These are phyloP conservation scores for Melipona beecheii DNA, from an alignment of 2,888 invertebrate genomes.

Conservation along the genomic window DNA sequence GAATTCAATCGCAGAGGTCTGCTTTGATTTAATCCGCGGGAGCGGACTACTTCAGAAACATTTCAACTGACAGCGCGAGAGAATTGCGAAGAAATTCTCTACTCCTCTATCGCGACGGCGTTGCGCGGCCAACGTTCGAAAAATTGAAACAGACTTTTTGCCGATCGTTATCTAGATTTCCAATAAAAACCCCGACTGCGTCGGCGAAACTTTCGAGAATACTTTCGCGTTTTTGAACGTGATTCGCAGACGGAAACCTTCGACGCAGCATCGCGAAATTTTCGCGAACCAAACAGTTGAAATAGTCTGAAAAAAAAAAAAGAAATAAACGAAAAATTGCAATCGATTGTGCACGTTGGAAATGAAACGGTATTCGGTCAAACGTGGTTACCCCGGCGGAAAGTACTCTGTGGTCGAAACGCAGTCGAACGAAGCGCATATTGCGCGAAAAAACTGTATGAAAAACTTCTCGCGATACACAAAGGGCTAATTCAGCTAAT, in stretches of 20 bases:
- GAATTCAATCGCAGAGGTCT: not conserved
- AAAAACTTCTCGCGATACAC: not conserved
- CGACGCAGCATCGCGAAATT: not conserved
- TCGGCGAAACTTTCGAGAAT: not conserved
- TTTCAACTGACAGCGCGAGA: not conserved
- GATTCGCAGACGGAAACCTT: not conserved
- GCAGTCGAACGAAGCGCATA: not conserved
- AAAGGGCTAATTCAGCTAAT: not conserved
- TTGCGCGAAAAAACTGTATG: not conserved
- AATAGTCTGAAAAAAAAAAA: not conserved
- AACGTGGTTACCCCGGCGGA: not conserved
- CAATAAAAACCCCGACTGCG: not conserved
- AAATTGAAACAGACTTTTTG: not conserved
- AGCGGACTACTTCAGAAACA: not conserved
- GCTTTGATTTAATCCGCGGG: not conserved
- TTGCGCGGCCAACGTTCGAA: not conserved
- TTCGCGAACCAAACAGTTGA: not conserved
- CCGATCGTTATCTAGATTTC: not conserved
- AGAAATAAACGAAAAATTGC: too few relatives aligned
- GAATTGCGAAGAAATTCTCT: not conserved
- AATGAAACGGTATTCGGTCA: not conserved
- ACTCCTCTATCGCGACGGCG: too few relatives aligned
- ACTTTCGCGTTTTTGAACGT: not conserved
- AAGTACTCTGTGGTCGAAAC: not conserved
- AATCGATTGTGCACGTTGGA: not conserved